Base-by-base conservation (phyloP, 2,113 vertebrate genomes). In the Lepisosteus osseus region DNA sequence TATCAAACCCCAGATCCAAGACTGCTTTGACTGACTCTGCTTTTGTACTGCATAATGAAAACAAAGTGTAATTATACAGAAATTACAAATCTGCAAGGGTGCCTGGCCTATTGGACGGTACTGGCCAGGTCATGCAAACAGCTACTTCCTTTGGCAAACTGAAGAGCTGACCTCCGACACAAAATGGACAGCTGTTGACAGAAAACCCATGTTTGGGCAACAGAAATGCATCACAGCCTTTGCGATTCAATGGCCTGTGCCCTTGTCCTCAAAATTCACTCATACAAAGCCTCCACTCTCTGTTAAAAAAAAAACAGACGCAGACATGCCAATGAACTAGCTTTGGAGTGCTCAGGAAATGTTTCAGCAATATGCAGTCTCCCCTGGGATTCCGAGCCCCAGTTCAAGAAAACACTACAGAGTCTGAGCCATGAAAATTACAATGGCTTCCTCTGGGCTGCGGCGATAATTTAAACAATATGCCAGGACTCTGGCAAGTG, bases 281-380 rank as follows among this genome's bases (percentile, higher is more conserved):
- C 9, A 65, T 12, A 65, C 3, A 65, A 65, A 65, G 62, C 62
- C 62, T 2, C 41, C 41, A 41, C 62, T 65, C n/a, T 65, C 29
- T 29, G n/a, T 59, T n/a, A 13, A 59, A 59, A 4, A 54, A 70
- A 86, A 82, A 76, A 75, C 72, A 89, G 71, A 81, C 75, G 79
- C 45, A 74, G 80, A 85, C 82, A 88, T 82, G 87, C 72, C 85
- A 84, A 77, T 71, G 78, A 59, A 72, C 72, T 67, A 78, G 80
- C 69, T 82, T 82, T 80, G 76, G 82, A 78, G 83, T 84, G 80
- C 75, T 88, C 87, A 88, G 91, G 90, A 94, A 94, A 91, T 85
- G 78, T 89, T 87, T 93, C 79, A 84, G 78, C 82, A 84, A 80
- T 87, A 88, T 79, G 78, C 81, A 69, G 80, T 76, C 80, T 88